These are phyloP conservation scores for Raphicerus campestris DNA, from an alignment of 2,113 vertebrate species.

Conservation along the genomic window DNA sequence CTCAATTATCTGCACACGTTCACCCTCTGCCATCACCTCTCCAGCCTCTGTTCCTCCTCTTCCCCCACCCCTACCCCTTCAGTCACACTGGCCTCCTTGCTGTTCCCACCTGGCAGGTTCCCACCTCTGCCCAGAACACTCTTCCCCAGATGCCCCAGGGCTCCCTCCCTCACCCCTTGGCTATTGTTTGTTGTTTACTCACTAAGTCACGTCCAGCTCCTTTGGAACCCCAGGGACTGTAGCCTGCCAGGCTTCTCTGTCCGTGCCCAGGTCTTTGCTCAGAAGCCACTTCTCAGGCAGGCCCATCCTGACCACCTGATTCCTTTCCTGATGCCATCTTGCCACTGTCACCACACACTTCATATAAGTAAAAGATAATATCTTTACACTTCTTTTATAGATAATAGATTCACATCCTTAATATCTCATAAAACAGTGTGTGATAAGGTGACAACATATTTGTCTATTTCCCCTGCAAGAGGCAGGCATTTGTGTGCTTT, in stretches of 20 bases:
- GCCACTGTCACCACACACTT: not conserved
- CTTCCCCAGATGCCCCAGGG: not conserved
- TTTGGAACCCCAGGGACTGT: not conserved
- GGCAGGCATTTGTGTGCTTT: not conserved
- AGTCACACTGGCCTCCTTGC: not conserved
- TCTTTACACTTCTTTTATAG: not conserved
- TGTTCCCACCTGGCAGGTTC: not conserved
- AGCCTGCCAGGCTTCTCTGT: not conserved
- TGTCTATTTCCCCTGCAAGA: not conserved
- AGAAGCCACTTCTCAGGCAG: not conserved
- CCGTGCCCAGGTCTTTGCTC: not conserved
- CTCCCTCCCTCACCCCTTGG: not conserved
- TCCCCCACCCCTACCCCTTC: fast-evolving
- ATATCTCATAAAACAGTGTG: not conserved
- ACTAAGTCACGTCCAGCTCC: not conserved
- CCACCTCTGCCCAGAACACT: not conserved
- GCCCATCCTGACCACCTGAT: not conserved
- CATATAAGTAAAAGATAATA: not conserved
- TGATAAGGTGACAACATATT: not conserved
- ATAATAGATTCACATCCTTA: not conserved
- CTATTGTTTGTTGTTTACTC: not conserved
- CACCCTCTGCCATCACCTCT: not conserved
- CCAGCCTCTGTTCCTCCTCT: not conserved
- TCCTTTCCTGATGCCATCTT: not conserved
- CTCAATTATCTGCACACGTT: fast-evolving